Percentiles rank a stretch among this genome's conserved stretches.
Conservation (phyloP, 2,113 vertebrate species). For the Neodontobutis hainanensis region DNA sequence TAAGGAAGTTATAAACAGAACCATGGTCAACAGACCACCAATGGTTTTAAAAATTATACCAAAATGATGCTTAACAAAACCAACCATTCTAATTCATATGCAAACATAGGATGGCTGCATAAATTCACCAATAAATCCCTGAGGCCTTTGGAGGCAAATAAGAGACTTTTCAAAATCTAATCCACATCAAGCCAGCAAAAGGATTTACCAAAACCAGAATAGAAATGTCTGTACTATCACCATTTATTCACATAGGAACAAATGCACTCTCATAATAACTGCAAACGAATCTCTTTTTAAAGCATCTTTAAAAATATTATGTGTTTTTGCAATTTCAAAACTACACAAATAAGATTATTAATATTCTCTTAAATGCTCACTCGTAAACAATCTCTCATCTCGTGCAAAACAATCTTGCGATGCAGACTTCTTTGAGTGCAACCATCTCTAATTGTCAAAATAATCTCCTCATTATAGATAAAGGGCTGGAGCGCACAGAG, state of each 20-base stretch:
- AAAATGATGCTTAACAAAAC: conserved; percentile 25
- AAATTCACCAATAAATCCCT: conserved; percentile 47
- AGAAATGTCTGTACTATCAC: conserved; percentile 27
- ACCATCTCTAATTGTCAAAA: conserved; percentile 18
- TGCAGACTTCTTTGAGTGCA: conserved; percentile 1
- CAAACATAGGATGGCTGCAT: conserved; percentile 25
- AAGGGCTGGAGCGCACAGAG: conserved; percentile 18
- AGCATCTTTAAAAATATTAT: too few relatives aligned
- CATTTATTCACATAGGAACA: conserved; percentile 14
- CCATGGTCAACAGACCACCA: too few relatives aligned
- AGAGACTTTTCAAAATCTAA: conserved; percentile 61
- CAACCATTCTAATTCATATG: too few relatives aligned
- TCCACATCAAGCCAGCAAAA: conserved; percentile 59
- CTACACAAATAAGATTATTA: too few relatives aligned
- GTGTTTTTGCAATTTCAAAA: too few relatives aligned
- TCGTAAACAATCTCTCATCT: background rate
- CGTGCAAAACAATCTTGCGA: background rate
- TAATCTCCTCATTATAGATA: conserved; percentile 31
- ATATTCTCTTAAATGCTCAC: too few relatives aligned
- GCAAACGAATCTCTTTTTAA: too few relatives aligned
- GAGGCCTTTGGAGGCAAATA: conserved; percentile 57
- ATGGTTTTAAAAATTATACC: conserved; percentile 34
- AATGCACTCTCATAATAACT: conserved; percentile 1
- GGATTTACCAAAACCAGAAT: conserved; percentile 45
- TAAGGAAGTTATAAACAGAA: too few relatives aligned